Evolutionary conservation across 92 coral and sea anemone species (phyloP).

Genomic region (Palythoa heliodiscus): DNA sequence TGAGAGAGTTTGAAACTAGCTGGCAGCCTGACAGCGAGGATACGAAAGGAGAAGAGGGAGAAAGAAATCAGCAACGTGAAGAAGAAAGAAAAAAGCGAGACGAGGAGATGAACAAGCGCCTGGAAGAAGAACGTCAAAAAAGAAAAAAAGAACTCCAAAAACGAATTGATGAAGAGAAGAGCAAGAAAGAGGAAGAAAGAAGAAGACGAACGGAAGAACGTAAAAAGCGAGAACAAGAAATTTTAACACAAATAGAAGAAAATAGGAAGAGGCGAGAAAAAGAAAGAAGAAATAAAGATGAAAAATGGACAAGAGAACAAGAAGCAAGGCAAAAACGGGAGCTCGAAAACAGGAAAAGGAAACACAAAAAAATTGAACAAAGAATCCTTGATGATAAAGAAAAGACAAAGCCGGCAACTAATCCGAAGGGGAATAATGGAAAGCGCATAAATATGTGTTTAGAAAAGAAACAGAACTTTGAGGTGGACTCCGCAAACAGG

Average conservation of each 20-base stretch:
- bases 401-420: neutral
- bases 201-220: slow-evolving; percentile 32
- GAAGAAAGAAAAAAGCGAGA: slow-evolving; percentile 34
- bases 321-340: slow-evolving; percentile 11
- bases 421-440: neutral
- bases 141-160: slow-evolving; percentile 5
- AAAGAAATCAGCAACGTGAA: neutral
- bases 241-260: slow-evolving; percentile 20
- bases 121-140: slow-evolving; percentile 27
- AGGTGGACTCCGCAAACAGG: neutral
- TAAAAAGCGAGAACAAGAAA: slow-evolving; percentile 29
- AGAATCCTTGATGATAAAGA: slow-evolving; percentile 11
- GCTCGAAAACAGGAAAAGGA: neutral
- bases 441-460: neutral
- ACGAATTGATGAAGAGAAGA: slow-evolving; percentile 5
- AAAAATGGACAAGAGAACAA: neutral
- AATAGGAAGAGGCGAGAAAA: slow-evolving; percentile 1
- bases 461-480: neutral
- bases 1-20: slow-evolving; percentile 21
- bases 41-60: neutral
- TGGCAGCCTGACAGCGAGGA: slow-evolving; percentile 16
- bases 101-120: neutral
- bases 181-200: slow-evolving; percentile 27
- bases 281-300: slow-evolving; percentile 6
- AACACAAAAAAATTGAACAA: neutral